A percentile compares a stretch with the other conserved stretches of the same genome.
phyloP scores from a whole-genome alignment of 2,113 vertebrate genomes.

The Crotalus helleri region DNA sequence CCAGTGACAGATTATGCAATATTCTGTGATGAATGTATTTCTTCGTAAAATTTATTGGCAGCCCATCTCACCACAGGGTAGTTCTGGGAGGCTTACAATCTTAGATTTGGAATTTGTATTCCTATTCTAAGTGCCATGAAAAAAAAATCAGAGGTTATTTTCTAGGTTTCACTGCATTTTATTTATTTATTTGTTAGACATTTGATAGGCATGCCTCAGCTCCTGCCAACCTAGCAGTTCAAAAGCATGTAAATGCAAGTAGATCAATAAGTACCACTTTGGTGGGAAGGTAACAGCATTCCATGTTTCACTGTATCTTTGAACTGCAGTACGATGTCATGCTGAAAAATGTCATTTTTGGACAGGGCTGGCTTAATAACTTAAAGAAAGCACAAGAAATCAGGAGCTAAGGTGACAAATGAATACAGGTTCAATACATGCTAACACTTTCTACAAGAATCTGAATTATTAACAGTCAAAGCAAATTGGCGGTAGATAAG shows the following conservation, averaged over 20 bases:
- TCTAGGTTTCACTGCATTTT: background rate
- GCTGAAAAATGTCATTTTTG: background rate
- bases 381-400: background rate
- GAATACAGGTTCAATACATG: background rate
- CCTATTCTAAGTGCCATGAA: background rate
- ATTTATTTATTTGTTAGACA: background rate
- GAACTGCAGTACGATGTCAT: background rate
- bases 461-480: background rate
- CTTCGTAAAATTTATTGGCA: background rate
- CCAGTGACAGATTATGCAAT: background rate
- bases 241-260: background rate
- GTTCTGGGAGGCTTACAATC: background rate
- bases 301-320: background rate
- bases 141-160: background rate
- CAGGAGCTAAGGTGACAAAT: background rate
- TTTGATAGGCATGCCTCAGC: background rate
- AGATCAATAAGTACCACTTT: background rate
- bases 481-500: background rate
- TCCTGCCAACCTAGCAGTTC: background rate
- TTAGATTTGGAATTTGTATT: constrained; percentile 4
- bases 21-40: background rate
- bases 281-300: background rate
- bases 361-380: background rate
- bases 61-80: background rate
- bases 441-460: background rate